phyloP scores from a whole-genome alignment of 2,888 invertebrate genomes.

The Hartigia nigra region DNA sequence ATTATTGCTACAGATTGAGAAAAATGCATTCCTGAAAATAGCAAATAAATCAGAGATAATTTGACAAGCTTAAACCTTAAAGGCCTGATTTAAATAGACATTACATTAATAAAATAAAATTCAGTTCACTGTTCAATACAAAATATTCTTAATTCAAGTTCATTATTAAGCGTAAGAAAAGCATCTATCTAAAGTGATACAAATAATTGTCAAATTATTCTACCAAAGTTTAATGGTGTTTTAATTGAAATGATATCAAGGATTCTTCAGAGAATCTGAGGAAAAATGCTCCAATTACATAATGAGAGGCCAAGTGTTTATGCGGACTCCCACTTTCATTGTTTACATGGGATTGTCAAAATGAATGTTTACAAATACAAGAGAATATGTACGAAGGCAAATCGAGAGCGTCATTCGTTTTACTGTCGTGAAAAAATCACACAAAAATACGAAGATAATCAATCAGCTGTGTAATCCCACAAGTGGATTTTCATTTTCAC shows the following conservation, averaged over 20 bases:
- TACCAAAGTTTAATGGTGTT: neutral
- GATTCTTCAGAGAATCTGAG: neutral
- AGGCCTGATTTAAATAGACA: neutral
- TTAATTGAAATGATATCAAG: neutral
- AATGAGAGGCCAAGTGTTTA: constrained; percentile 40
- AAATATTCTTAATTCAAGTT: neutral
- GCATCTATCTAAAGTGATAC: neutral
- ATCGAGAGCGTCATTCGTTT: constrained; percentile 2
- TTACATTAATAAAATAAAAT: neutral
- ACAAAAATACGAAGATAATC: constrained; percentile 8
- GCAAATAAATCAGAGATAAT: constrained; percentile 12
- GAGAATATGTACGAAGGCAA: constrained; percentile 15
- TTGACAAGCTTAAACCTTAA: neutral
- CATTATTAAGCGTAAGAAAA: neutral
- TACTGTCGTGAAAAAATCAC: constrained; percentile 16
- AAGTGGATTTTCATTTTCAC: constrained; percentile 17
- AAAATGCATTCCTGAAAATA: constrained; percentile 93
- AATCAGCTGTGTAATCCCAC: constrained; percentile 15
- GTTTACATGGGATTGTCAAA: constrained; percentile 58
- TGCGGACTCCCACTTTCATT: constrained; percentile 40
- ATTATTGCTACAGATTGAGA: constrained; percentile 97
- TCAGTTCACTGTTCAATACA: constrained; percentile 7
- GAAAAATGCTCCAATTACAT: constrained; percentile 42
- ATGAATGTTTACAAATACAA: constrained; percentile 45
- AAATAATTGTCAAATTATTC: neutral